These are phyloP conservation scores for Semotilus atromaculatus DNA, from an alignment of 2,797 vertebrate genomes.

Conservation along the genomic window DNA sequence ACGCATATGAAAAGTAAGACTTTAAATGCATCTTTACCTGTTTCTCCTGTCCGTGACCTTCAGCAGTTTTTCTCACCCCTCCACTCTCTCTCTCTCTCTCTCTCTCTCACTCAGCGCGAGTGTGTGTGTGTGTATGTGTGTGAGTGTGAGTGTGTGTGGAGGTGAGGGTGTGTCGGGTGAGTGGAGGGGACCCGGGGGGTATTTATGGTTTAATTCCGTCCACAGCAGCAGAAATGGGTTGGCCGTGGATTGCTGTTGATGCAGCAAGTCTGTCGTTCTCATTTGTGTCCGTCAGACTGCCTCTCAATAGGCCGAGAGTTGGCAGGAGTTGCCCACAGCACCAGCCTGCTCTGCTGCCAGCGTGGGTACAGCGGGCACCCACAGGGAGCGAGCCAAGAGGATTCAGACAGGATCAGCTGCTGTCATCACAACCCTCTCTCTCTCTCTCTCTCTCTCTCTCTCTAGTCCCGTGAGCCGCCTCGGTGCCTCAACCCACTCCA, in stretches of 20 bases:
- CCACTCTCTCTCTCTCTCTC: conserved; percentile 18
- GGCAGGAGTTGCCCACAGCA: conserved; percentile 68
- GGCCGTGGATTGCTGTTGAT: conserved; percentile 77
- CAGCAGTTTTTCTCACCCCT: conserved; percentile 28
- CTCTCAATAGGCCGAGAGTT: conserved; percentile 82
- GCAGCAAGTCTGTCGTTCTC: conserved; percentile 76
- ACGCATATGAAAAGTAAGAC: neutral
- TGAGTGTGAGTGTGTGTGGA: conserved; percentile 59
- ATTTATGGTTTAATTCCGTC: conserved; percentile 87
- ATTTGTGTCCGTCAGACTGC: conserved; percentile 76
- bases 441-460: conserved; percentile 26
- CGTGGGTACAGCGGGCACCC: conserved; percentile 69
- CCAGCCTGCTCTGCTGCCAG: conserved; percentile 72
- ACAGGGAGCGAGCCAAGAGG: conserved; percentile 72
- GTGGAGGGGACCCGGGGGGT: conserved; percentile 69
- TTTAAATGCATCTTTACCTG: conserved; percentile 56
- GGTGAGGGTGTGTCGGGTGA: conserved; percentile 63
- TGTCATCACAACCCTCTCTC: conserved; percentile 72
- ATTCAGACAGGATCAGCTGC: conserved; percentile 72
- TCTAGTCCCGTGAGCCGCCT: no score
- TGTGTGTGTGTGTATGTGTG: conserved; percentile 62
- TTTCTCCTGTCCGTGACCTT: conserved; percentile 65
- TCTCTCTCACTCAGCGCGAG: neutral
- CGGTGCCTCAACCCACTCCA: neutral
- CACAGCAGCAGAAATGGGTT: conserved; percentile 82